Evolutionary conservation across 2,113 vertebrate genomes (phyloP), one percentile per base, ranked within the genome.

Genomic region (Tonatia bakeri): DNA sequence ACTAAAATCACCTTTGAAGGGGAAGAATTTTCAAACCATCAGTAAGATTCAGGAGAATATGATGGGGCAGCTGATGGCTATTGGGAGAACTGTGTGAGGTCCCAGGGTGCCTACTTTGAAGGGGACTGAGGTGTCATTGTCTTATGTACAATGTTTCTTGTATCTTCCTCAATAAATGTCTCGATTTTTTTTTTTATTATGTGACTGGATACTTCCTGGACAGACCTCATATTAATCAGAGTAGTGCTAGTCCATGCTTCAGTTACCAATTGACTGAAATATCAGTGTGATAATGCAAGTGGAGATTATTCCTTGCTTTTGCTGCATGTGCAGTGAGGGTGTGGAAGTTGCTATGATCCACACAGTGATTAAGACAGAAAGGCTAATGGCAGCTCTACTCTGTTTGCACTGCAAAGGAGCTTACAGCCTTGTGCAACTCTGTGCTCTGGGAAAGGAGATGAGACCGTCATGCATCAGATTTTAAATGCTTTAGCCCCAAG

Each of bases 341-440:
- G 15, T 6, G 20, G 28, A 5, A 72, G 11, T 3, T n/a, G 10
- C 36, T 40, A 12, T 45, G 80, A 4, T 64, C 20, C 13, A 36
- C 3, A 5, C 0, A 28, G 12, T 75, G 36, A 64, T 4, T 69
- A 50, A 92, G 12, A 10, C 7, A 69, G 52, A 13, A 47, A 82
- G 6, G 26, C 1, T 69, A 2, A 65, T 26, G 36, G 17, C 2
- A 79, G 2, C 7, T n/a, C 31, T 1, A 24, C 14, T 6, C 17
- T 24, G 17, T 59, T 70, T 1, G 5, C 17, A 33, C 33, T 65
- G 9, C 12, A 3, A 5, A 33, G 52, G 3, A 43, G 2, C 15
- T 36, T 14, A 15, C 1, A 56, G 24, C 14, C 47, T 47, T 77
- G 10, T 28, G 16, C 17, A 6, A 59, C 16, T 77, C 19, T 82